Evolutionary conservation across 2,888 invertebrate genomes (phyloP), one percentile per base, ranked within the genome.

Genomic region (Gasteruption jaculator): DNA sequence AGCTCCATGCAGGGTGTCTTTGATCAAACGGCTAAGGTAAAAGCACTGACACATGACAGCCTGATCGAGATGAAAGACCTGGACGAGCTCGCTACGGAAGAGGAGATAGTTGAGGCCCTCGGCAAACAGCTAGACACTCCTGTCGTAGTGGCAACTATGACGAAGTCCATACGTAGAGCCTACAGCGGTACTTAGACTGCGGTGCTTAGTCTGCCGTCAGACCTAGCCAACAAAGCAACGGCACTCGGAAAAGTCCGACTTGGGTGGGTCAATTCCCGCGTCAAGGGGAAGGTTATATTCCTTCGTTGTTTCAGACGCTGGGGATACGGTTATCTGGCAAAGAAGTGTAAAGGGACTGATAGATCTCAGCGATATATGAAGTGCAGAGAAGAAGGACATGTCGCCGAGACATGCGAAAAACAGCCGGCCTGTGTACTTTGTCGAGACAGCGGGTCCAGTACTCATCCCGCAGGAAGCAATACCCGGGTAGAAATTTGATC

Each of bases 101-200:
- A n/a, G 2, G 46, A 46, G 10, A 27, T 46, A 19, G 18, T 31
- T 11, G 20, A 30, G 1, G 46, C 37, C 6, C 15, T 46, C 4
- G 10, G 14, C 8, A 20, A 16, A 5, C 12, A 27, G 21, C 6
- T 26, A 5, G 26, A 11, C n/a, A 18, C 12, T 14, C 16, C 3
- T 2, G 11, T 26, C 7, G 38, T 21, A 2, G 19, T 12, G n/a
- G 11, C 33, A 4, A 20, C 19, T 10, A 4, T 6, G 16, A 32
- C 41, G 19, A 44, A 31, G 14, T 43, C 38, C 3, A 12, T 41
- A 10, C 37, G 37, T 8, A 35, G 26, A 18, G 33, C 30, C 8
- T 43, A 43, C 27, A 25, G 34, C 15, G 45, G 35, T 11, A 45
- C 38, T 8, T 42, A 42, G 30, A 38, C 32, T 5, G 45, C 45